Evolutionary conservation across 2,113 vertebrate species (phyloP).

Genomic region (Cynocephalus volans): DNA sequence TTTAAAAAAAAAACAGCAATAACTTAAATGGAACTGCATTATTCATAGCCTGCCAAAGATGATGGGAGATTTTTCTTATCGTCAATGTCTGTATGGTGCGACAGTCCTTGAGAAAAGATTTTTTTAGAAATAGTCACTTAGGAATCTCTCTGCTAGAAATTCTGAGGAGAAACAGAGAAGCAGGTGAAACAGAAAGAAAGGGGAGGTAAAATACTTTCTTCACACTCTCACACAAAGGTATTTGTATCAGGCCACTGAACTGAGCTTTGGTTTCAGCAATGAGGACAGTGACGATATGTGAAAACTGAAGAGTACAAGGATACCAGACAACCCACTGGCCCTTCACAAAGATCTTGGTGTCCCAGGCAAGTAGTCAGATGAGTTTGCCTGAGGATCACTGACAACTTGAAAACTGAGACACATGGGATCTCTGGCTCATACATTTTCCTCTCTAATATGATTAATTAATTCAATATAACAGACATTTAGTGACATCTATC

Average conservation of each 20-base stretch:
- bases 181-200: neutral
- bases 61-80: slow-evolving; percentile 25
- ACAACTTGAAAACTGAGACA: neutral
- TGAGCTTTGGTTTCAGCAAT: slow-evolving; percentile 26
- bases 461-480: neutral
- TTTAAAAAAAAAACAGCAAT: neutral
- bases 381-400: neutral
- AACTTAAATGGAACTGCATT: slow-evolving; percentile 25
- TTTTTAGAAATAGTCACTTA: neutral
- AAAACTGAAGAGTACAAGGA: neutral
- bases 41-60: neutral
- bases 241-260: neutral
- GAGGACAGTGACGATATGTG: neutral
- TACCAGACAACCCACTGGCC: neutral
- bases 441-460: neutral
- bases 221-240: neutral
- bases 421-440: neutral
- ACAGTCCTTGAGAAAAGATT: neutral
- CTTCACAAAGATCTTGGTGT: neutral
- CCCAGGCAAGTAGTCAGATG: neutral
- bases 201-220: neutral
- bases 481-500: neutral
- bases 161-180: slow-evolving; percentile 30
- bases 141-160: slow-evolving; percentile 7
- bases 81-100: neutral